These are phyloP conservation scores for Hippocampus mohnikei DNA, from an alignment of 2,113 vertebrate genomes.

Conservation along the genomic window DNA sequence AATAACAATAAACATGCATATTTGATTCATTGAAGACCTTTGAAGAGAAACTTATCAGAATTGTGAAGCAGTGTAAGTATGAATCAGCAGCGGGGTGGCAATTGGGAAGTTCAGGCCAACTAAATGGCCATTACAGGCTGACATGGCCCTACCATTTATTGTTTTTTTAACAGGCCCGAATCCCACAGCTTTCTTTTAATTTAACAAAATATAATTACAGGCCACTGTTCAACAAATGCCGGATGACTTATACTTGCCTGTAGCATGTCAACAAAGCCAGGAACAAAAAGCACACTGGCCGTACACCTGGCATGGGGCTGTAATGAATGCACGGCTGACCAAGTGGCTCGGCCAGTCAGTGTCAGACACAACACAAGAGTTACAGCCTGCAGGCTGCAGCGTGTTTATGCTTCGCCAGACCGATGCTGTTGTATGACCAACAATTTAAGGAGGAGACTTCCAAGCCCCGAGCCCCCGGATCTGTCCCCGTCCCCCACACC, in stretches of 20 bases:
- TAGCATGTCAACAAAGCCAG: background rate
- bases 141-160: no score
- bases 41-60: background rate
- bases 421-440: background rate
- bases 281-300: no score
- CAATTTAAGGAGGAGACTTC: background rate
- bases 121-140: no score
- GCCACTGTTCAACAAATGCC: background rate
- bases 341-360: background rate
- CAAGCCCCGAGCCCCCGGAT: background rate
- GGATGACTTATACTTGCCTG: background rate
- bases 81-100: background rate
- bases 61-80: background rate
- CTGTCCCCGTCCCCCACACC: background rate
- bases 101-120: no score
- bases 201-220: background rate
- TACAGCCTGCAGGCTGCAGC: background rate
- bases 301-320: background rate
- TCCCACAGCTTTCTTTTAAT: background rate
- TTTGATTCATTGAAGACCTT: background rate
- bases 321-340: background rate
- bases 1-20: background rate
- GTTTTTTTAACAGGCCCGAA: background rate
- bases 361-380: background rate
- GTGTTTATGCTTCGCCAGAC: background rate